phyloP scores from a whole-genome alignment of 2,888 invertebrate genomes.

The Fragum whitleyi region DNA sequence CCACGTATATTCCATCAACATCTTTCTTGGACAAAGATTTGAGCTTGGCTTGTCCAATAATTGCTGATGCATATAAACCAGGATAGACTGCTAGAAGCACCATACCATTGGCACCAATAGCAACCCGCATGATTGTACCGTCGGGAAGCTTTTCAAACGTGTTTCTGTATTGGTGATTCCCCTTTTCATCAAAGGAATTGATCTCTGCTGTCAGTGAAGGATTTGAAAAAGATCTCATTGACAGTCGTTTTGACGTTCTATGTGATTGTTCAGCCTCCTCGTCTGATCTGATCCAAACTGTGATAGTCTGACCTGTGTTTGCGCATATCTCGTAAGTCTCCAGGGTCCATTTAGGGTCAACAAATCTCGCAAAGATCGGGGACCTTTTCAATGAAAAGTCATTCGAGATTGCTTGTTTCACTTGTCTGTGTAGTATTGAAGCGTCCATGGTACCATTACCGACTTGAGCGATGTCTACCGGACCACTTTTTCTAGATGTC shows the following conservation, averaged over 20 bases:
- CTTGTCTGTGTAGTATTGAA: constrained; percentile 43
- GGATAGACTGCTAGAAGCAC: constrained; percentile 61
- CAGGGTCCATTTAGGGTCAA: constrained; percentile 64
- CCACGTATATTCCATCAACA: constrained; percentile 61
- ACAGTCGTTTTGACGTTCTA: constrained; percentile 60
- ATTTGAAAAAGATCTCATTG: constrained; percentile 51
- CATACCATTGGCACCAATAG: constrained; percentile 56
- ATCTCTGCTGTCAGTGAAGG: constrained; percentile 53
- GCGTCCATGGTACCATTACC: constrained; percentile 41
- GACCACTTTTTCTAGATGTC: constrained; percentile 56
- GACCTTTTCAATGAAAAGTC: constrained; percentile 62
- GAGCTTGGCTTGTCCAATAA: constrained; percentile 55
- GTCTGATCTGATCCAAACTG: constrained; percentile 56
- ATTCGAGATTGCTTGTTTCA: constrained; percentile 55
- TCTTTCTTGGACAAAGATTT: constrained; percentile 59
- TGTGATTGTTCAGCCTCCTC: constrained; percentile 54
- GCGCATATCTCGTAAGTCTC: constrained; percentile 61
- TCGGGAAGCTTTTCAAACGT: constrained; percentile 60
- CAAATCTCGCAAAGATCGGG: constrained; percentile 57
- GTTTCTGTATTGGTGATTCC: constrained; percentile 54
- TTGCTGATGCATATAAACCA: constrained; percentile 53
- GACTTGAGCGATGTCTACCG: constrained; percentile 34
- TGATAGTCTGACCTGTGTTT: constrained; percentile 56
- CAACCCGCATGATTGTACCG: constrained; percentile 55
- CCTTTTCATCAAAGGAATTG: constrained; percentile 57